Evolutionary conservation across 2,888 invertebrate genomes (phyloP), one percentile per base, ranked within the genome.

Genomic region (Hoplodrina ambigua): DNA sequence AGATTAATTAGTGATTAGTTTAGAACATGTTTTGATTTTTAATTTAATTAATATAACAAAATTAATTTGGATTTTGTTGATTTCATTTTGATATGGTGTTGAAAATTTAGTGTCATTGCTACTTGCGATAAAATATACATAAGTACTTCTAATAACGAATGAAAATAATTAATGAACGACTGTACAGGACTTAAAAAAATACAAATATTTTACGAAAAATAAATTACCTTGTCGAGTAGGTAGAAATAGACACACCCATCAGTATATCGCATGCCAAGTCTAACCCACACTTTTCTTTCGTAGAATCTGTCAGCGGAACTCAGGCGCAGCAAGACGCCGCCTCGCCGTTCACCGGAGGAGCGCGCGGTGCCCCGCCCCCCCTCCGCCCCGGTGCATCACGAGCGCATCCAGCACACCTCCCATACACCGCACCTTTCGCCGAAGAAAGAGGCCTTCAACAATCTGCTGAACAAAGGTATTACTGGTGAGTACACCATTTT

Each of bases 401-500:
- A 93, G 54, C 87, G 94, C 13, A 61, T 80, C 46, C 80, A 82
- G 20, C 78, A 61, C 57, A 84, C 91, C 79, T 96, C 91, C 1
- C 96, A 93, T 88, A 96, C 91, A 80, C 96, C 91, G 1, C 96
- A 96, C 71, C 96, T 96, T 44, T 96, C 97, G 10, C 95, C 96
- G 60, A 97, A 97, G 86, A 97, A 97, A 90, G 97, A 97, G 88
- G 97, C 97, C 84, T 97, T 97, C 84, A 95, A 95, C 74, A 92
- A 94, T 79, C 85, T 95, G 30, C 95, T 97, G 78, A 96, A 96
- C 87, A 97, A 97, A 89, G 96, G 96, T 71, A 94, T 96, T 76
- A 93, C 96, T 86, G 97, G 97, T 97, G 87, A 96, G 96, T 94
- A 59, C 63, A 84, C 61, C 64, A 72, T 62, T 71, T 67, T 67